Percentiles rank a stretch among this genome's conserved stretches.
These are phyloP conservation scores for Catharus fuscescens DNA, from an alignment of 2,113 vertebrate genomes.

Conservation along the genomic window DNA sequence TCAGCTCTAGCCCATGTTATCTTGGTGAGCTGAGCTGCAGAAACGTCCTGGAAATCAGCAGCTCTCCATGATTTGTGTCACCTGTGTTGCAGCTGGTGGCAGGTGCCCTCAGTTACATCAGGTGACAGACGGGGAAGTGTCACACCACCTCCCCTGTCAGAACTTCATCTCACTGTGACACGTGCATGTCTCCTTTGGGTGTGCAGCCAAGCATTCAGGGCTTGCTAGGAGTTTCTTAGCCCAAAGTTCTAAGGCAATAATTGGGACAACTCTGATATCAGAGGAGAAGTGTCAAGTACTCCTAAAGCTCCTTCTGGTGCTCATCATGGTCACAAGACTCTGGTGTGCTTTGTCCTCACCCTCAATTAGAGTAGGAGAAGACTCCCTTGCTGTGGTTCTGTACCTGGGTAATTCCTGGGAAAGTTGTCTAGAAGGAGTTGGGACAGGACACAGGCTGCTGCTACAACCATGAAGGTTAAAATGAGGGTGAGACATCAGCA, in stretches of 20 bases:
- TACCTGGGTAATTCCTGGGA: background rate
- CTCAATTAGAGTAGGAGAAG: background rate
- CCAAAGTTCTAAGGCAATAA: background rate
- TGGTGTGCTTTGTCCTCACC: background rate
- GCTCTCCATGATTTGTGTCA: background rate
- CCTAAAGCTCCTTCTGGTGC: background rate
- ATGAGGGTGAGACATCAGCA: background rate
- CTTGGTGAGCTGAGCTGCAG: background rate
- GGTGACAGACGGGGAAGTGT: background rate
- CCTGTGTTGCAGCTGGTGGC: background rate
- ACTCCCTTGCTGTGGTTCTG: background rate
- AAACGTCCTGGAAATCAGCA: background rate
- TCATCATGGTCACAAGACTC: fast-evolving
- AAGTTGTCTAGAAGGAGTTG: background rate
- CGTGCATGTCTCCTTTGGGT: fast-evolving
- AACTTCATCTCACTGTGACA: background rate
- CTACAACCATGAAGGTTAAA: background rate
- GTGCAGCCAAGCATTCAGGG: background rate
- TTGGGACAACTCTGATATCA: background rate
- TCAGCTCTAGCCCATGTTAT: background rate
- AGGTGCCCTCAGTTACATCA: background rate
- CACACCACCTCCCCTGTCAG: background rate
- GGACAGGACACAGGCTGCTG: background rate
- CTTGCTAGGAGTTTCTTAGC: background rate
- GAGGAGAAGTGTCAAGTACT: background rate